Percentiles rank a stretch among this genome's conserved stretches.
These are phyloP conservation scores for Bruchidius siliquastri DNA, from an alignment of 2,888 invertebrate species.

Conservation along the genomic window DNA sequence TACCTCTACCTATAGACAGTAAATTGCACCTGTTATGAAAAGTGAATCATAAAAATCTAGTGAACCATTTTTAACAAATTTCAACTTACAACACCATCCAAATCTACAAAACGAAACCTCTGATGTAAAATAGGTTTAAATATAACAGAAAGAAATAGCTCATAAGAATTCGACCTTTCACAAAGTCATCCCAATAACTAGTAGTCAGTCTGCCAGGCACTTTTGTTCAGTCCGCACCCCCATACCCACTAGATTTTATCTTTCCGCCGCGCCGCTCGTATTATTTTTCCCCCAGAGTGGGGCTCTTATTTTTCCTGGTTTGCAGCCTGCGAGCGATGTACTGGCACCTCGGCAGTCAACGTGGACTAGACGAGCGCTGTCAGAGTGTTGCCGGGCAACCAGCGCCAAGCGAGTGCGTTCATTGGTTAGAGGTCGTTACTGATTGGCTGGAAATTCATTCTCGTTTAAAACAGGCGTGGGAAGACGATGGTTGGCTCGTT, in stretches of 20 bases:
- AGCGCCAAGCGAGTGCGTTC: conserved; percentile 28
- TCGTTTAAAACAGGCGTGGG: conserved; percentile 43
- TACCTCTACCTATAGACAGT: too few species aligned
- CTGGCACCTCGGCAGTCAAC: conserved; percentile 49
- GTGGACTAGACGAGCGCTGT: conserved; percentile 42
- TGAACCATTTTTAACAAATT: too few species aligned
- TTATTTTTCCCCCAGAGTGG: conserved; percentile 39
- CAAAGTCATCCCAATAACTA: conserved; percentile 45
- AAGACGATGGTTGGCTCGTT: conserved; percentile 12
- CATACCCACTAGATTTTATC: conserved; percentile 47
- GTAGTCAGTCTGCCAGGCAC: conserved; percentile 40
- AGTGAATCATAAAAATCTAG: too few species aligned
- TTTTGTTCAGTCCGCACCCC: conserved; percentile 45
- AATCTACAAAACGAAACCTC: too few species aligned
- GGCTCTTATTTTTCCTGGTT: conserved; percentile 47
- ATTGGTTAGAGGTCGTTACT: conserved; percentile 33
- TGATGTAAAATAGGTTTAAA: too few species aligned
- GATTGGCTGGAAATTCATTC: conserved; percentile 30
- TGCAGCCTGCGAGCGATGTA: conserved; percentile 47
- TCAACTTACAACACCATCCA: too few species aligned
- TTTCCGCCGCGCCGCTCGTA: conserved; percentile 40
- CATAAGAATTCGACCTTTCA: conserved; percentile 44
- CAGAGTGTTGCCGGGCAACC: conserved; percentile 37
- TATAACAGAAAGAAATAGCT: conserved; percentile 42
- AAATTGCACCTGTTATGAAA: too few species aligned